Evolutionary conservation across 2,888 invertebrate species (phyloP).

Genomic region (Pyrrhosoma nymphula): DNA sequence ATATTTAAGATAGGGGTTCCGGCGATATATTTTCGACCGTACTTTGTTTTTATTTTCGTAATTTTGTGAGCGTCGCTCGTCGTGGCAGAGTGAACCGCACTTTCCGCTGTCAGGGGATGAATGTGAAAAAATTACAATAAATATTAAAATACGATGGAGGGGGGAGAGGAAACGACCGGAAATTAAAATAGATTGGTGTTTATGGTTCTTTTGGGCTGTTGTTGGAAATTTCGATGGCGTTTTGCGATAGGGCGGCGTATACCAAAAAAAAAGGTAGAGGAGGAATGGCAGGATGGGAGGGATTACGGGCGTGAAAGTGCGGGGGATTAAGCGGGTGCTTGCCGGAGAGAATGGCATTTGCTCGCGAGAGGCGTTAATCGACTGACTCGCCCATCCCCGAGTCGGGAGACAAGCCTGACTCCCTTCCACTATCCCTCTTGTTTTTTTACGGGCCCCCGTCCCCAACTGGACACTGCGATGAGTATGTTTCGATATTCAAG

Average conservation of each 20-base stretch:
- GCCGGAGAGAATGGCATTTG: neutral
- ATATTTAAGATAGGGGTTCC: no score
- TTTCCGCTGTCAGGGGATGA: neutral
- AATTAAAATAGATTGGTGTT: neutral
- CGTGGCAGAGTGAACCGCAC: neutral
- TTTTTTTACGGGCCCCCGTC: no score
- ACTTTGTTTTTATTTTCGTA: neutral
- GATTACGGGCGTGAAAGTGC: neutral
- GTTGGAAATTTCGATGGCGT: neutral
- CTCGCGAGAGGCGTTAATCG: neutral
- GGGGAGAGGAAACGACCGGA: neutral
- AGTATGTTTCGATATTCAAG: no score
- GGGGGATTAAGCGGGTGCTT: no score
- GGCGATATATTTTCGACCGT: neutral
- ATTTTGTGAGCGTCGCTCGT: neutral
- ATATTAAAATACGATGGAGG: neutral
- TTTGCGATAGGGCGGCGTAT: neutral
- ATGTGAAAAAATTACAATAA: neutral
- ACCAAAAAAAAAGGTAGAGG: neutral
- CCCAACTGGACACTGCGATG: no score
- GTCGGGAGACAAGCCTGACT: no score
- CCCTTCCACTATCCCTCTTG: no score
- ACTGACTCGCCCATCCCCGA: neutral
- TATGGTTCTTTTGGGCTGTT: neutral
- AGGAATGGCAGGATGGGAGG: neutral